Conservation (phyloP, 2,797 vertebrate species). For the Megaceryle alcyon region DNA sequence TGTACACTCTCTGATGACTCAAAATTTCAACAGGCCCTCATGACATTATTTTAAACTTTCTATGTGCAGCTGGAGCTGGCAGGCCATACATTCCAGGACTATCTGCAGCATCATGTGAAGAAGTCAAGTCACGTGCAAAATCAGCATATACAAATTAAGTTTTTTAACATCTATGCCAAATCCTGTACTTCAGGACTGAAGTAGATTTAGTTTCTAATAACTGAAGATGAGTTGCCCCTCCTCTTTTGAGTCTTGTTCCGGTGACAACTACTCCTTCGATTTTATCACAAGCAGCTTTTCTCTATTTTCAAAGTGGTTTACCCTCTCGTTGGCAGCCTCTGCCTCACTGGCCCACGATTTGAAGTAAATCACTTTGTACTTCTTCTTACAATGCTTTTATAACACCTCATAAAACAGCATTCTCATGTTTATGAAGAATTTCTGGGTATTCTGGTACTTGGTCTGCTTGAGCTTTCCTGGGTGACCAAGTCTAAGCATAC, state of each 20-base stretch:
- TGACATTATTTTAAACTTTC: slow-evolving; percentile 34
- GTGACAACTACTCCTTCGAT: neutral
- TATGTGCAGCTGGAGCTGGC: slow-evolving; percentile 40
- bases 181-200: neutral
- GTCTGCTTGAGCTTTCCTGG: neutral
- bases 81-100: neutral
- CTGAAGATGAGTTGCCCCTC: neutral
- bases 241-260: neutral
- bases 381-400: neutral
- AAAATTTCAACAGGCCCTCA: slow-evolving; percentile 58
- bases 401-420: neutral
- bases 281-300: neutral
- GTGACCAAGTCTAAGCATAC: neutral
- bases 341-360: neutral
- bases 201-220: neutral
- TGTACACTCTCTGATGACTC: slow-evolving; percentile 55
- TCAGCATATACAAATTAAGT: neutral
- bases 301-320: neutral
- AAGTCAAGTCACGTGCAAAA: neutral
- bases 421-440: neutral
- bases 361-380: neutral
- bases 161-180: neutral
- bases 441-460: neutral
- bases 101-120: neutral
- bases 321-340: neutral